Evolutionary conservation across 2,888 invertebrate species (phyloP).

Genomic region (Acronicta psi): DNA sequence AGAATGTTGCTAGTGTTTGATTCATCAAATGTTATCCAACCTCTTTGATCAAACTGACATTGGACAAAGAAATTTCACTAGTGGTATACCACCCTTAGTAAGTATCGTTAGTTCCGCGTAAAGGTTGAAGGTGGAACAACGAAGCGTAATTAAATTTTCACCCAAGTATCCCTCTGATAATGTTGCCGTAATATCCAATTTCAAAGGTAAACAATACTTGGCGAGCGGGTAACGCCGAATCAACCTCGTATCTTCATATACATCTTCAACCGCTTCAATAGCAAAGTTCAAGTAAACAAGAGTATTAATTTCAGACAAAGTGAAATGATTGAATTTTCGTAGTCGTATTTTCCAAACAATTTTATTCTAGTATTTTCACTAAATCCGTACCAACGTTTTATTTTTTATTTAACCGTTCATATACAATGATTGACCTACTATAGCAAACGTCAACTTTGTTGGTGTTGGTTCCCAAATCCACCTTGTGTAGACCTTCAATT

Average conservation of each 20-base stretch:
- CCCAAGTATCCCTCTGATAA: constrained; percentile 61
- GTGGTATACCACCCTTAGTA: too few relatives aligned
- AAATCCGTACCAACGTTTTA: too few relatives aligned
- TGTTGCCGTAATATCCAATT: constrained; percentile 69
- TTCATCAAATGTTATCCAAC: too few relatives aligned
- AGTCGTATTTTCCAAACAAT: neutral
- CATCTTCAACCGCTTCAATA: constrained; percentile 48
- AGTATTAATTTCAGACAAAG: constrained; percentile 52
- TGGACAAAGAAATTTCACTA: too few relatives aligned
- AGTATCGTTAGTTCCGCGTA: constrained; percentile 10
- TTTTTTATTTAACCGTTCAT: too few relatives aligned
- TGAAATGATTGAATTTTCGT: constrained; percentile 3
- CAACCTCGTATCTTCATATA: constrained; percentile 52
- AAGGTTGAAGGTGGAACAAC: constrained; percentile 35
- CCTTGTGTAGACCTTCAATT: neutral
- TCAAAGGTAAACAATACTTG: constrained; percentile 70
- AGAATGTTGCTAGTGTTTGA: too few relatives aligned
- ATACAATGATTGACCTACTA: too few relatives aligned
- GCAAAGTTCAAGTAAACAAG: constrained; percentile 60
- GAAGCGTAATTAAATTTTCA: constrained; percentile 67
- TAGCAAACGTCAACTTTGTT: too few relatives aligned
- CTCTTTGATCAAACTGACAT: too few relatives aligned
- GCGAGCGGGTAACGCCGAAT: constrained; percentile 30
- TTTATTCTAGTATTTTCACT: too few relatives aligned
- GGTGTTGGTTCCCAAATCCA: too few relatives aligned